Conservation (phyloP, 2,797 vertebrate genomes). For the Alcedo quadribrachys region DNA sequence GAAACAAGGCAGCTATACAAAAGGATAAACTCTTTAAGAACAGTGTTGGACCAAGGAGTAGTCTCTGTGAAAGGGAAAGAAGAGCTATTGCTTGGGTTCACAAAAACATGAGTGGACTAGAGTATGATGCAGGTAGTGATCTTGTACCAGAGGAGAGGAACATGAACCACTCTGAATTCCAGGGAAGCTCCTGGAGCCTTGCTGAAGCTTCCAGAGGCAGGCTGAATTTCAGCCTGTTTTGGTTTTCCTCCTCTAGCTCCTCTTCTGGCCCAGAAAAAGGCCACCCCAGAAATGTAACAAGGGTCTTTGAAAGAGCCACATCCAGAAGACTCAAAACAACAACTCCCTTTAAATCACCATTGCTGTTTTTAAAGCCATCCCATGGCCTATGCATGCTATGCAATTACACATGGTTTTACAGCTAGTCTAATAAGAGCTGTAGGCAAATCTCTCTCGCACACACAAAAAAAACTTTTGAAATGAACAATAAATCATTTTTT, state of each 20-base stretch:
- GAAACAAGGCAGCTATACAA: background rate
- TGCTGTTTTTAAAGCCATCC: background rate
- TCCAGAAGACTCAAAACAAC: background rate
- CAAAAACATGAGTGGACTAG: background rate
- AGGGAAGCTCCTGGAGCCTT: background rate
- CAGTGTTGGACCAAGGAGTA: background rate
- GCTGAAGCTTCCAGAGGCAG: background rate
- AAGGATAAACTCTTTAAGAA: background rate
- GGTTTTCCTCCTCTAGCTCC: background rate
- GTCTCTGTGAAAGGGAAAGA: background rate
- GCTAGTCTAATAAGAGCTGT: background rate
- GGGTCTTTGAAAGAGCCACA: background rate
- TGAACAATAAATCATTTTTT: background rate
- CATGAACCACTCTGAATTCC: background rate
- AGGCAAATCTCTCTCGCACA: background rate
- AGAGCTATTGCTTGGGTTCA: background rate
- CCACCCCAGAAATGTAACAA: background rate
- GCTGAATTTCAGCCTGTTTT: background rate
- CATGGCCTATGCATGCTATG: background rate
- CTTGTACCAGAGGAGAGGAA: background rate
- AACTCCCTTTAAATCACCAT: background rate
- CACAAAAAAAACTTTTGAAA: background rate
- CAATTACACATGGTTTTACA: background rate
- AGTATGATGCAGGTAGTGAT: background rate
- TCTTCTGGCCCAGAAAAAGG: background rate